phyloP scores from a whole-genome alignment of 2,797 vertebrate genomes.

The Malacoctenus gilli region DNA sequence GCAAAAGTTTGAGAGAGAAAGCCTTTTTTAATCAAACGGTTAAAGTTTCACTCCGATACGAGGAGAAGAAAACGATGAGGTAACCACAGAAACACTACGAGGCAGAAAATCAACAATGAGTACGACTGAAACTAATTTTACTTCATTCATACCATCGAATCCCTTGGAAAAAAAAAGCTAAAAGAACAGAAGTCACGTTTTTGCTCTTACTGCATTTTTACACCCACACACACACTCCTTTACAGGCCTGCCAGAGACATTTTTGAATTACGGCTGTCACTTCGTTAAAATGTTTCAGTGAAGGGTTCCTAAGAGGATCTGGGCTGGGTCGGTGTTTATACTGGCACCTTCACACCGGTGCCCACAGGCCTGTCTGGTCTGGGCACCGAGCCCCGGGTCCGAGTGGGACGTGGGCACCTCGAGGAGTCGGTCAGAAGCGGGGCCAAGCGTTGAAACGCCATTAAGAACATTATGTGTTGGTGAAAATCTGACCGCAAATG shows the following conservation, averaged over 20 bases:
- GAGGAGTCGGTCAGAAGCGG: slow-evolving; percentile 25
- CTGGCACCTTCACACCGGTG: slow-evolving; percentile 60
- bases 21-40: slow-evolving; percentile 37
- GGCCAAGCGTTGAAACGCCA: slow-evolving; percentile 55
- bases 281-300: slow-evolving; percentile 74
- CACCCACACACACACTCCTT: slow-evolving; percentile 23
- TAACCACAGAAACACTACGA: slow-evolving; percentile 2
- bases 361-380: slow-evolving; percentile 50
- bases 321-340: slow-evolving; percentile 66
- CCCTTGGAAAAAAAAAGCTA: no score
- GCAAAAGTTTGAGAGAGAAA: slow-evolving; percentile 33
- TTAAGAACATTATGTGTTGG: slow-evolving; percentile 30
- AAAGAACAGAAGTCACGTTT: slow-evolving; percentile 42
- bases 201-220: slow-evolving; percentile 23
- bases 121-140: no score
- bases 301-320: slow-evolving; percentile 69
- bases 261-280: slow-evolving; percentile 67
- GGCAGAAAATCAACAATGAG: no score
- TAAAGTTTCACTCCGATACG: slow-evolving; percentile 37
- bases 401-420: slow-evolving; percentile 48
- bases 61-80: slow-evolving; percentile 17
- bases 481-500: slow-evolving; percentile 23
- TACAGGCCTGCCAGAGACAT: slow-evolving; percentile 41
- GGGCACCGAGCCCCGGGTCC: slow-evolving; percentile 50
- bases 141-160: no score